Conservation (phyloP, 2,888 invertebrate species). For the Pachliopta kotzebuea region DNA sequence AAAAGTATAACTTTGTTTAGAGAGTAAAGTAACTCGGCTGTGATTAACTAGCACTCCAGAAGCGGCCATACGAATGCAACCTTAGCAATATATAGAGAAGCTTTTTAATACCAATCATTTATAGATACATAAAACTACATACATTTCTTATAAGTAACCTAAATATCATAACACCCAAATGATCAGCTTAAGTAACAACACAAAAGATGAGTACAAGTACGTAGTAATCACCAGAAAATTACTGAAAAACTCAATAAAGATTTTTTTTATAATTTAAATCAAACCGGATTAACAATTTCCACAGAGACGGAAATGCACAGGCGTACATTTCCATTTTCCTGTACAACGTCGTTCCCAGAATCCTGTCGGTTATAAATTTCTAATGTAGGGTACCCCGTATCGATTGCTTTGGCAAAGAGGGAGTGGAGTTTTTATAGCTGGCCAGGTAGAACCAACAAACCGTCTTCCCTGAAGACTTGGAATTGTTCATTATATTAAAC, state of each 20-base stretch:
- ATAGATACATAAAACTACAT: neutral
- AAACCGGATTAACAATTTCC: conserved; percentile 37
- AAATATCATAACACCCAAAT: too few relatives aligned
- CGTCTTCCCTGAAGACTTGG: conserved; percentile 21
- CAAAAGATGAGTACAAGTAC: too few relatives aligned
- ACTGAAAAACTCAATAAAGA: neutral
- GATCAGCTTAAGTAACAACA: neutral
- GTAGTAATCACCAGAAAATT: neutral
- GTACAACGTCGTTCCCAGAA: conserved; percentile 44
- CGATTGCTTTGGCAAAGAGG: conserved; percentile 59
- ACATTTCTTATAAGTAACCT: neutral
- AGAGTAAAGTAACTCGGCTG: conserved; percentile 42
- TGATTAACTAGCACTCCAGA: conserved; percentile 36
- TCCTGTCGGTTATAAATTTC: conserved; percentile 65
- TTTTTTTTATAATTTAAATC: conserved; percentile 35
- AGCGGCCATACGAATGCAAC: conserved; percentile 38
- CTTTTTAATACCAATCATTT: neutral
- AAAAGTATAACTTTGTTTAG: conserved; percentile 55
- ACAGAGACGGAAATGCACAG: conserved; percentile 39
- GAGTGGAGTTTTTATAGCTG: conserved; percentile 53
- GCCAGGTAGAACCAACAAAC: conserved; percentile 55
- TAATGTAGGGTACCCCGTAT: conserved; percentile 60
- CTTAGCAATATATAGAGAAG: conserved; percentile 38
- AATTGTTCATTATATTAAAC: neutral
- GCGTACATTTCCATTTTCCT: conserved; percentile 52